A percentile compares a stretch with the other conserved stretches of the same genome.
Conservation (phyloP, 2,797 vertebrate genomes). For the Adelosebastes latens region DNA sequence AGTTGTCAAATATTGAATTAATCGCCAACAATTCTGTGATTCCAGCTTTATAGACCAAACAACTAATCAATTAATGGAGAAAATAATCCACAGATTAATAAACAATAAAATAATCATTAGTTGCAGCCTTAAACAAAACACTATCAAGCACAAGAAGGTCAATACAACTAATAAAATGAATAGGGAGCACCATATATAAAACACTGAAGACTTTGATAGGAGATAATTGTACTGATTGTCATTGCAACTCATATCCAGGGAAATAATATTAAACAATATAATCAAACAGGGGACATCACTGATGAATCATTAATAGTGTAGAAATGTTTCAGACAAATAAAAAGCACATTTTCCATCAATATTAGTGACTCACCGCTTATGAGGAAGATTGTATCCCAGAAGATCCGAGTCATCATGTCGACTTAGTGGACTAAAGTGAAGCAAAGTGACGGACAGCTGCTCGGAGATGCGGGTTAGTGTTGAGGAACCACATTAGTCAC, state of each 20-base stretch:
- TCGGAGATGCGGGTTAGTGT: conserved; percentile 33
- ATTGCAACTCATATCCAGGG: neutral
- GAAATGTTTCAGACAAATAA: neutral
- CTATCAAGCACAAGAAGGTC: neutral
- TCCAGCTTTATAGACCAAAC: too few relatives aligned
- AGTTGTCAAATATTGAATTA: too few relatives aligned
- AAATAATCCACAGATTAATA: too few relatives aligned
- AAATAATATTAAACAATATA: neutral
- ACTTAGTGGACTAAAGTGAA: neutral
- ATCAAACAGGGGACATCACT: neutral
- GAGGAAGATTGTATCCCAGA: conserved; percentile 80
- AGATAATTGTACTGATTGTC: neutral
- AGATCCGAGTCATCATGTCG: conserved; percentile 75
- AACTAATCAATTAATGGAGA: too few relatives aligned
- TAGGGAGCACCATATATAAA: neutral
- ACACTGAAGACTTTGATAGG: neutral
- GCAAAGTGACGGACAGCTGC: conserved; percentile 14
- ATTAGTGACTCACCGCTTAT: conserved; percentile 73
- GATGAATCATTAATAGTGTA: too few relatives aligned
- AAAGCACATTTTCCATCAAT: neutral
- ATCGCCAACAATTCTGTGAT: too few relatives aligned
- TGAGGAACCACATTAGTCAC: conserved; percentile 46
- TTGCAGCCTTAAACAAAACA: neutral
- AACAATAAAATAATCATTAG: too few relatives aligned
- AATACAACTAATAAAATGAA: neutral